Conservation (phyloP, 2,797 vertebrate species). For the Bradypodion ventrale region DNA sequence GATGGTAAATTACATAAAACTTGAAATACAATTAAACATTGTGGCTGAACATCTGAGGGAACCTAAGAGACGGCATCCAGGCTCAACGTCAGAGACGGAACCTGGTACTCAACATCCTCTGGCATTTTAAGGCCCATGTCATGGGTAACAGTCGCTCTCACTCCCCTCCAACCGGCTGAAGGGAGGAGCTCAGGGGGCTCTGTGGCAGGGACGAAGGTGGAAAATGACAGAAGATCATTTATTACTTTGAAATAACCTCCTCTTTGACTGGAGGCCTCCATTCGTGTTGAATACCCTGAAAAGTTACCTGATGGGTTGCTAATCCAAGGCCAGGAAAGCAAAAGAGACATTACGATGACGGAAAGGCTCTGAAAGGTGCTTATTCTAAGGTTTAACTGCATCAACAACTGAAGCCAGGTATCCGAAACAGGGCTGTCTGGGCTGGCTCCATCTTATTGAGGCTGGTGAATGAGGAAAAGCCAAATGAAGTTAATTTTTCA, state of each 20-base stretch:
- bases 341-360: background rate
- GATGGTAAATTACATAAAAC: too few species aligned
- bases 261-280: background rate
- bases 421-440: background rate
- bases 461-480: conserved; percentile 5
- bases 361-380: conserved; percentile 3
- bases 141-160: too few species aligned
- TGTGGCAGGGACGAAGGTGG: too few species aligned
- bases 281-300: background rate
- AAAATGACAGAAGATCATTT: background rate
- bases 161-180: too few species aligned
- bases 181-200: too few species aligned
- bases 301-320: background rate
- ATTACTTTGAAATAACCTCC: background rate
- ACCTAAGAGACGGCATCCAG: too few species aligned
- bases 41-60: too few species aligned
- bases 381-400: background rate
- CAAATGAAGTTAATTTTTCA: conserved; percentile 22
- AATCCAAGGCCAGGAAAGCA: background rate
- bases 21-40: too few species aligned
- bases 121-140: too few species aligned
- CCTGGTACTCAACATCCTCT: too few species aligned
- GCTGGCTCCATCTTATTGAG: conserved; percentile 3
- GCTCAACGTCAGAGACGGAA: too few species aligned
- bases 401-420: background rate